Conservation (phyloP, 2,113 vertebrate species). For the Pituophis catenifer region DNA sequence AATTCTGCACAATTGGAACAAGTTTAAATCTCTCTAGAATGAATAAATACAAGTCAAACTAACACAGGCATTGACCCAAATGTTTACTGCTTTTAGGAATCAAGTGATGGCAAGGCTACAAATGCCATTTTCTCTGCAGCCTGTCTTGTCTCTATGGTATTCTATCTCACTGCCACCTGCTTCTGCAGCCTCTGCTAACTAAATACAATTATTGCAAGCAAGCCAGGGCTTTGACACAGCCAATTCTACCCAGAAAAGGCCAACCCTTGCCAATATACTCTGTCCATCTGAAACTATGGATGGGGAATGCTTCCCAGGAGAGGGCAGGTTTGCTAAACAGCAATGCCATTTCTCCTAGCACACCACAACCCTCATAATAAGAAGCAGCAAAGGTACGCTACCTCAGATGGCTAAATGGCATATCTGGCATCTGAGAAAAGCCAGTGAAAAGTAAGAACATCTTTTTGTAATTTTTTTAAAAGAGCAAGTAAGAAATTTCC, state of each 20-base stretch:
- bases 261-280: background rate
- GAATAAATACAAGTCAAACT: background rate
- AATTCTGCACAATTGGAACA: background rate
- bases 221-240: background rate
- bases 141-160: background rate
- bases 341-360: background rate
- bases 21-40: background rate
- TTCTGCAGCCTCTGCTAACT: background rate
- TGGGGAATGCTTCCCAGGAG: background rate
- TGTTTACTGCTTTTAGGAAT: background rate
- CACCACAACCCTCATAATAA: background rate
- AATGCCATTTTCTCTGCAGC: background rate
- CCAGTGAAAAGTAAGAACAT: background rate
- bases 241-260: background rate
- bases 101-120: background rate
- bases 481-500: background rate
- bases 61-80: background rate
- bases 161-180: background rate
- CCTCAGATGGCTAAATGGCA: background rate
- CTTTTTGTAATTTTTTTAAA: background rate
- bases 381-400: background rate
- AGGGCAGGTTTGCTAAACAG: background rate
- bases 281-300: background rate
- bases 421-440: background rate
- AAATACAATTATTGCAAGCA: background rate